A percentile compares a stretch with the other conserved stretches of the same genome.
Evolutionary conservation across 2,113 vertebrate genomes (phyloP).

Genomic region (Odontophorus gujanensis): DNA sequence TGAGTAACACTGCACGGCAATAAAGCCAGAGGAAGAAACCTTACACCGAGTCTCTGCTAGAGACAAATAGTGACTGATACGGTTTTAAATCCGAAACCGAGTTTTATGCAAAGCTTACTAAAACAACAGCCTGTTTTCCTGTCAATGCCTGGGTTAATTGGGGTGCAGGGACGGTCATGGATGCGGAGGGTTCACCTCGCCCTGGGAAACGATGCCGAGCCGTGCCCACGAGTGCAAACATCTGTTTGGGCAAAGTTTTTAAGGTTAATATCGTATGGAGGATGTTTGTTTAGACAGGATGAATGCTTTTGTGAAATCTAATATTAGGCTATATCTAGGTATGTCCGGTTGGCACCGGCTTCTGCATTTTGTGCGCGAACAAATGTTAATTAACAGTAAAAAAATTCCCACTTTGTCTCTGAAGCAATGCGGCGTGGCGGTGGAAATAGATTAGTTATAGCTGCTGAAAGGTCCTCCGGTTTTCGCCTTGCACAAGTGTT

Average conservation of each 20-base stretch:
- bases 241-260: slow-evolving; percentile 52
- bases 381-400: slow-evolving; percentile 66
- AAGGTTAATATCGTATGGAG: slow-evolving; percentile 48
- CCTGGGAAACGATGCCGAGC: neutral
- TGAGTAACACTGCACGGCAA: neutral
- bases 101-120: slow-evolving; percentile 2
- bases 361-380: slow-evolving; percentile 40
- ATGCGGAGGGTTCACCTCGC: neutral
- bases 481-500: slow-evolving; percentile 18
- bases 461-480: slow-evolving; percentile 27
- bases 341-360: slow-evolving; percentile 69
- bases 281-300: slow-evolving; percentile 73
- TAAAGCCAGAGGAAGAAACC: neutral
- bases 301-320: slow-evolving; percentile 73
- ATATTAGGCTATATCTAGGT: slow-evolving; percentile 72
- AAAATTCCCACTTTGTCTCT: slow-evolving; percentile 3
- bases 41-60: neutral
- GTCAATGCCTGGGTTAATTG: neutral
- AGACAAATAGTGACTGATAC: neutral
- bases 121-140: neutral
- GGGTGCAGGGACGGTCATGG: neutral
- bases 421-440: slow-evolving; percentile 11
- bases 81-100: neutral
- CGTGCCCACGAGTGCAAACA: neutral
- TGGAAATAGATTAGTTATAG: slow-evolving; percentile 67